A percentile compares a stretch with the other conserved stretches of the same genome.
These are phyloP conservation scores for Selenia dentaria DNA, from an alignment of 2,888 invertebrate species.

Conservation along the genomic window DNA sequence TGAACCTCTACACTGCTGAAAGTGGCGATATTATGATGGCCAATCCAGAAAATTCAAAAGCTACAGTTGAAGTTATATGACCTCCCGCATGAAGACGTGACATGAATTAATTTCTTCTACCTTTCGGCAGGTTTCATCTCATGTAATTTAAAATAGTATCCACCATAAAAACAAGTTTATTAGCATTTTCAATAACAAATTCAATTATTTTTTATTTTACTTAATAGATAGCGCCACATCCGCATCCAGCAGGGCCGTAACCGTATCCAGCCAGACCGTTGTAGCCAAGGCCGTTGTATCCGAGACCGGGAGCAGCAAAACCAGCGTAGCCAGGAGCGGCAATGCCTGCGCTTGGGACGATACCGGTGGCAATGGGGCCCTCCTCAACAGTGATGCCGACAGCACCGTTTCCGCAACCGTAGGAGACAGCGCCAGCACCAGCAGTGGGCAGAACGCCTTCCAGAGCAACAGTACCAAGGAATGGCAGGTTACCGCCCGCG, in stretches of 20 bases:
- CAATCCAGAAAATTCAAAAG: too few species aligned
- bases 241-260: slow-evolving; percentile 13
- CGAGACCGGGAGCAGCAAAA: slow-evolving; percentile 9
- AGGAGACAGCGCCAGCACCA: slow-evolving; percentile 39
- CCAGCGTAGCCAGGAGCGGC: slow-evolving; percentile 7
- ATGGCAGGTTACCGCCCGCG: slow-evolving; percentile 37
- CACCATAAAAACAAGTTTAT: too few species aligned
- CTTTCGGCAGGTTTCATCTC: too few species aligned
- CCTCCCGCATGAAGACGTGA: too few species aligned
- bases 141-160: too few species aligned
- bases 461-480: slow-evolving; percentile 39
- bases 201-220: too few species aligned
- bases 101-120: too few species aligned
- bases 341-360: slow-evolving; percentile 3
- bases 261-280: slow-evolving; percentile 10
- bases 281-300: slow-evolving; percentile 5
- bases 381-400: slow-evolving; percentile 14
- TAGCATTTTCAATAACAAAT: too few species aligned
- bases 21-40: too few species aligned
- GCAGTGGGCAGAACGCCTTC: slow-evolving; percentile 43
- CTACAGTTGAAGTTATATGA: too few species aligned
- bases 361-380: slow-evolving; percentile 18
- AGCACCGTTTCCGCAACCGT: slow-evolving; percentile 22
- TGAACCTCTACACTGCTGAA: too few species aligned
- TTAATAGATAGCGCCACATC: slow-evolving; percentile 1